Percentiles rank a stretch among this genome's conserved stretches.
These are phyloP conservation scores for Phasianus colchicus DNA, from an alignment of 2,113 vertebrate species.

Conservation along the genomic window DNA sequence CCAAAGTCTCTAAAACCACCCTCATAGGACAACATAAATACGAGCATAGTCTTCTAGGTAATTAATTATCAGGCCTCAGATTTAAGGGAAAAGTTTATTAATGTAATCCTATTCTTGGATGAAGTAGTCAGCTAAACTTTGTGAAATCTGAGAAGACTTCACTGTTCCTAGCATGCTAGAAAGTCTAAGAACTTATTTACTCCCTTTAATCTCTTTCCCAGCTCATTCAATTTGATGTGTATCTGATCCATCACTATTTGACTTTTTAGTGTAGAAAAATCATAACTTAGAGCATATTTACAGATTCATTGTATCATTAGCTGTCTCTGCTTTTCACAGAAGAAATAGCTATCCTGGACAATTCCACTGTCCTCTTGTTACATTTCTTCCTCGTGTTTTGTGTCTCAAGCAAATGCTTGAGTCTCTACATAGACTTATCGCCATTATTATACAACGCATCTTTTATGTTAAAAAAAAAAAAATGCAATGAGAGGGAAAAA, in stretches of 20 bases:
- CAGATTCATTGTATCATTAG: background rate
- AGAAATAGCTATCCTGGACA: conserved; percentile 41
- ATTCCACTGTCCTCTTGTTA: background rate
- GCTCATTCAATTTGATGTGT: background rate
- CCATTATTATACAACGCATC: conserved; percentile 10
- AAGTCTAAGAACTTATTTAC: background rate
- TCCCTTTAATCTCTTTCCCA: background rate
- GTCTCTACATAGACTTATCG: background rate
- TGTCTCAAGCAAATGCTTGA: background rate
- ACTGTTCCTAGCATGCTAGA: background rate
- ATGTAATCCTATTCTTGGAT: background rate
- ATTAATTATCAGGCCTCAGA: background rate
- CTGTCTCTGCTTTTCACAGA: background rate
- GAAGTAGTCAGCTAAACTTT: background rate
- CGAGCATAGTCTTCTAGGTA: background rate
- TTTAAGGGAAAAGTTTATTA: background rate
- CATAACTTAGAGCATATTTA: conserved; percentile 5
- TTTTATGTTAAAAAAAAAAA: conserved; percentile 38
- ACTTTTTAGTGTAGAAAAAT: conserved; percentile 5
- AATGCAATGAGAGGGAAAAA: background rate
- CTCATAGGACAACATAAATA: background rate
- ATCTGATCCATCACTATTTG: background rate
- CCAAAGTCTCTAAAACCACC: background rate
- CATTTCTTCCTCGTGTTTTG: conserved; percentile 22
- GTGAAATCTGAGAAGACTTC: background rate